Conservation (phyloP, 2,113 vertebrate species). For the Eleginops maclovinus region DNA sequence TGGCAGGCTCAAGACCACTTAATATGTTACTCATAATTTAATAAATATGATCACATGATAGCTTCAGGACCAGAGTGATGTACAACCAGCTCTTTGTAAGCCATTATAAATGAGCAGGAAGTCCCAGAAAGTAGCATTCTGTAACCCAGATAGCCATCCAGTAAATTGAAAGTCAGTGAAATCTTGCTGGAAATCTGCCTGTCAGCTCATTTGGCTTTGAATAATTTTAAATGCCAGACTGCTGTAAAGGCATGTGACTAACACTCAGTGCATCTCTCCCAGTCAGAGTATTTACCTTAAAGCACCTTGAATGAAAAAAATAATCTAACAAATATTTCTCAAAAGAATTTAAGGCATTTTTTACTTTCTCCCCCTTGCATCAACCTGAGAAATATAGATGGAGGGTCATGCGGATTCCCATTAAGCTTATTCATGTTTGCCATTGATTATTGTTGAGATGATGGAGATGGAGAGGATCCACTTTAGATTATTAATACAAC, state of each 20-base stretch:
- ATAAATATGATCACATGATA: neutral
- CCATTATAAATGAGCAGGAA: conserved; percentile 17
- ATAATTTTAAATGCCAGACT: conserved; percentile 29
- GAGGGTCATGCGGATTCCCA: neutral
- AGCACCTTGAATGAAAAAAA: conserved; percentile 27
- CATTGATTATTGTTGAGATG: conserved; percentile 1
- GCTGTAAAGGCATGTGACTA: conserved; percentile 5
- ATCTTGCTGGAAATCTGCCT: conserved; percentile 32
- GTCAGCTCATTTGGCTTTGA: conserved; percentile 24
- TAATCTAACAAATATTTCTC: neutral
- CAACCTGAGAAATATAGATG: neutral
- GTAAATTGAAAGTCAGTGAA: conserved; percentile 38
- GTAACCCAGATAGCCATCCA: conserved; percentile 32
- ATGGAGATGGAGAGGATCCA: conserved; percentile 8
- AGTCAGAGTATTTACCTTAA: conserved; percentile 2
- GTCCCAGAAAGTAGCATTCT: neutral
- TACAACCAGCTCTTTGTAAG: neutral
- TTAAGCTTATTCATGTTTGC: neutral
- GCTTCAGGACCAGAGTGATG: neutral
- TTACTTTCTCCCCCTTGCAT: neutral
- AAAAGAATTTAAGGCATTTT: conserved; percentile 7
- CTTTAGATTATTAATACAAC: conserved; percentile 32
- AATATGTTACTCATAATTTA: neutral
- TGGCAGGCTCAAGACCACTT: neutral
- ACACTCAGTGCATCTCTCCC: neutral